Conservation (phyloP, 2,113 vertebrate genomes). For the Salminus brasiliensis region DNA sequence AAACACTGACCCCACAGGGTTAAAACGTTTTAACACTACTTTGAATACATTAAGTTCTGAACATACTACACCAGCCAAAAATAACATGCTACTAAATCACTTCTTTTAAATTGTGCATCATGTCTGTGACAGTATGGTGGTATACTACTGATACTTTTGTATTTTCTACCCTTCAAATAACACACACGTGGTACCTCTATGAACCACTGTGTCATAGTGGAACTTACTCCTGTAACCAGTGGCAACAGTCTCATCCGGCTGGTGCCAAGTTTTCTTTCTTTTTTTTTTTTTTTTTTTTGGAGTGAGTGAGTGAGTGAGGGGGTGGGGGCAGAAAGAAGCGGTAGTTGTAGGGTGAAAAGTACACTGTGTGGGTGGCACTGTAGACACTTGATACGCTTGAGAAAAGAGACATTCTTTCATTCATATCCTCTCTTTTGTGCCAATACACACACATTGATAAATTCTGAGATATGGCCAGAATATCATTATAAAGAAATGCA, state of each 20-base stretch:
- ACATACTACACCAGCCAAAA: too few species aligned
- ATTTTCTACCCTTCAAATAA: not conserved
- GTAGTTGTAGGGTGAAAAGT: conserved; percentile 4
- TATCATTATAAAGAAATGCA: too few species aligned
- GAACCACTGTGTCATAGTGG: conserved; percentile 12
- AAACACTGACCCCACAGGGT: too few species aligned
- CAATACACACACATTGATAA: too few species aligned
- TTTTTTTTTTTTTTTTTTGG: conserved; percentile 5
- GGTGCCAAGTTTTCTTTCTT: not conserved
- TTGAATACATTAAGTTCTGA: too few species aligned
- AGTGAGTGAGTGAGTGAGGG: not conserved
- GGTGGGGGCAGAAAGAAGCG: not conserved
- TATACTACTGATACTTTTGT: not conserved
- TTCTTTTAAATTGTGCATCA: too few species aligned
- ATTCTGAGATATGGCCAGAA: too few species aligned
- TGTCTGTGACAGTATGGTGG: not conserved
- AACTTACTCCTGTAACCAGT: conserved; percentile 29
- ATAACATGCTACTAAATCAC: too few species aligned
- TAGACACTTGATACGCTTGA: conserved; percentile 52
- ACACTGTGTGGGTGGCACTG: conserved; percentile 5
- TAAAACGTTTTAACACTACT: too few species aligned
- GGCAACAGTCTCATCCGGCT: conserved; percentile 27
- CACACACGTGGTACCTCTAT: not conserved
- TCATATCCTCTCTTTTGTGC: not conserved
- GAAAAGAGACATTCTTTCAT: conserved; percentile 20